Conservation (phyloP, 2,113 vertebrate species). For the Paralichthys olivaceus region DNA sequence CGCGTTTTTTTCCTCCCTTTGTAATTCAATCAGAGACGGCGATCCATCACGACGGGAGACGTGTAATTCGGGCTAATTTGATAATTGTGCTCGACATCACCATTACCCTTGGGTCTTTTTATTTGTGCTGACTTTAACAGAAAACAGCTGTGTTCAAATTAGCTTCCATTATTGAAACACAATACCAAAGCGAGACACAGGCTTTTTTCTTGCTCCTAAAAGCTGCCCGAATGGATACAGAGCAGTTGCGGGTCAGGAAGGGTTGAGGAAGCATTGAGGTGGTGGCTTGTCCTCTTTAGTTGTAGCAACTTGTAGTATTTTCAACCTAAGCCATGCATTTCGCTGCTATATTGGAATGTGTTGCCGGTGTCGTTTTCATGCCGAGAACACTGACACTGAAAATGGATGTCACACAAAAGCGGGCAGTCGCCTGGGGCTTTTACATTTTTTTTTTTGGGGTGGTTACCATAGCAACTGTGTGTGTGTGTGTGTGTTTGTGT, state of each 20-base stretch:
- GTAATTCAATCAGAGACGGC: slow-evolving; percentile 72
- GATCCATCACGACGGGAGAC: slow-evolving; percentile 68
- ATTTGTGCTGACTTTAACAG: slow-evolving; percentile 71
- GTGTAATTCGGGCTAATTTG: slow-evolving; percentile 74
- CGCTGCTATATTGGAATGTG: slow-evolving; percentile 49
- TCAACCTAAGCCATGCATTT: slow-evolving; percentile 30
- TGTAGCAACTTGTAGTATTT: slow-evolving; percentile 42
- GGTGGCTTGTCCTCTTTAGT: slow-evolving; percentile 39
- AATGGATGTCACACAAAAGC: slow-evolving; percentile 77
- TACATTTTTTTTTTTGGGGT: slow-evolving; percentile 5
- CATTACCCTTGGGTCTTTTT: slow-evolving; percentile 74
- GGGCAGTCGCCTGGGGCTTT: slow-evolving; percentile 51
- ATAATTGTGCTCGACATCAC: slow-evolving; percentile 75
- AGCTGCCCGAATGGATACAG: slow-evolving; percentile 27
- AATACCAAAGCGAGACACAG: slow-evolving; percentile 38
- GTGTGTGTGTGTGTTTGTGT: slow-evolving; percentile 24
- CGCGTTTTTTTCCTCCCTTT: slow-evolving; percentile 2
- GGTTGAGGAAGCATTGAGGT: slow-evolving; percentile 13
- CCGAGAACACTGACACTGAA: slow-evolving; percentile 66
- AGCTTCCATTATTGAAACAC: slow-evolving; percentile 59
- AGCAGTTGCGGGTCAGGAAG: slow-evolving; percentile 10
- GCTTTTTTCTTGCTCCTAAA: slow-evolving; percentile 14
- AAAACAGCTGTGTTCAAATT: slow-evolving; percentile 75
- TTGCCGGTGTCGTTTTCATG: slow-evolving; percentile 36
- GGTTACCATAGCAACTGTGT: slow-evolving; percentile 71